These are phyloP conservation scores for Belgica antarctica DNA, from an alignment of 2,888 invertebrate genomes.

Conservation along the genomic window DNA sequence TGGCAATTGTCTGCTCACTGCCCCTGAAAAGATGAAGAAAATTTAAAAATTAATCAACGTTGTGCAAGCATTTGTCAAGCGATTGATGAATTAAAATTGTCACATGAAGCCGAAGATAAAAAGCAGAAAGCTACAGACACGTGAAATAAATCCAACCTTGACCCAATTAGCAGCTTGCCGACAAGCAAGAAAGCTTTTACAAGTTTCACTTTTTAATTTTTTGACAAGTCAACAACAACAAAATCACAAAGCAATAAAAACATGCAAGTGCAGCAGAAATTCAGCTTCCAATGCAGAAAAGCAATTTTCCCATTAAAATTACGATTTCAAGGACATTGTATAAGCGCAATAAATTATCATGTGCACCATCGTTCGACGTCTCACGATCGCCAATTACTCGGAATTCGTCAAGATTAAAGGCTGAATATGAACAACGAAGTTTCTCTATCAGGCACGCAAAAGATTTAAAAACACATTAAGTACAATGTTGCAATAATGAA, in stretches of 20 bases:
- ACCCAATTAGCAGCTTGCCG: constrained; percentile 25
- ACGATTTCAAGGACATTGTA: constrained; percentile 1
- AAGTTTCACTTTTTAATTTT: constrained; percentile 18
- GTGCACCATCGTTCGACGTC: too few relatives aligned
- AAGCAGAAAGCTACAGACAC: not conserved
- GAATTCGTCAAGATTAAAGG: too few relatives aligned
- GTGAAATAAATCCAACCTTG: constrained; percentile 34
- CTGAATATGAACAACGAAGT: not conserved
- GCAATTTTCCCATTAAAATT: not conserved
- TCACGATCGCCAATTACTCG: too few relatives aligned
- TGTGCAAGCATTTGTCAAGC: not conserved
- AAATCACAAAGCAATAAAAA: not conserved
- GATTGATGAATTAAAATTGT: constrained; percentile 8
- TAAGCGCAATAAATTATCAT: not conserved
- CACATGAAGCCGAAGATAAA: constrained; percentile 3
- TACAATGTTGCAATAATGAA: too few relatives aligned
- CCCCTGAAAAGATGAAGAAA: constrained; percentile 49
- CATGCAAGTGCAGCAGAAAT: too few relatives aligned
- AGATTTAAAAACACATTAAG: too few relatives aligned
- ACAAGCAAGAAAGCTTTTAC: not conserved
- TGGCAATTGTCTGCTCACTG: constrained; percentile 53
- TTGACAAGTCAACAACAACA: not conserved
- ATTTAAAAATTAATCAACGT: not conserved
- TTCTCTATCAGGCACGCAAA: not conserved
- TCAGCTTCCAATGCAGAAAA: constrained; percentile 8